Evolutionary conservation across 2,888 invertebrate genomes (phyloP).

Genomic region (Galeruca laticollis): DNA sequence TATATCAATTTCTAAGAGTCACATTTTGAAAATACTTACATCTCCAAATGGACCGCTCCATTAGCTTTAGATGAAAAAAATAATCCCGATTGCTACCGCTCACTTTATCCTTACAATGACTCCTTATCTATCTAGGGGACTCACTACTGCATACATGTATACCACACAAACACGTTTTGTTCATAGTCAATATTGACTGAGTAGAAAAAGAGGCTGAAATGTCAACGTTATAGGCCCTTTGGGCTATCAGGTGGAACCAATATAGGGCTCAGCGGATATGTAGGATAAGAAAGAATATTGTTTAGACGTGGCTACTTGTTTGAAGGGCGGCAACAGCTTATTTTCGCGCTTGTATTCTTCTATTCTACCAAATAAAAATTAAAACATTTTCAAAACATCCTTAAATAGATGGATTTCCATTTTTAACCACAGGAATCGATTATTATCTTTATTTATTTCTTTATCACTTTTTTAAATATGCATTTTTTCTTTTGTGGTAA

Average conservation of each 20-base stretch:
- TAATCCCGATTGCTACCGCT: slow-evolving; percentile 7
- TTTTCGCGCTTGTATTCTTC: too few species aligned
- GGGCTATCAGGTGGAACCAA: slow-evolving; percentile 49
- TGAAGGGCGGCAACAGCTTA: neutral
- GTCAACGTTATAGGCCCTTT: slow-evolving; percentile 50
- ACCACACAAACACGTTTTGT: slow-evolving; percentile 17
- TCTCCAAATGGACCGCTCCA: neutral
- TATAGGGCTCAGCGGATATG: slow-evolving; percentile 34
- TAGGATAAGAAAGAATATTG: slow-evolving; percentile 16
- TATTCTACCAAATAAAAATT: too few species aligned
- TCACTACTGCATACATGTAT: slow-evolving; percentile 10
- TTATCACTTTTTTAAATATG: too few species aligned
- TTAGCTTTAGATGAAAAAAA: slow-evolving; percentile 1
- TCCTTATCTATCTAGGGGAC: too few species aligned
- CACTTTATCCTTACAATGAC: slow-evolving; percentile 11
- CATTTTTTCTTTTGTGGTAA: too few species aligned
- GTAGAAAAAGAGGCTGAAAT: slow-evolving; percentile 45
- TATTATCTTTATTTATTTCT: too few species aligned
- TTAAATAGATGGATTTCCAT: too few species aligned
- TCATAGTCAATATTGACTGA: slow-evolving; percentile 52
- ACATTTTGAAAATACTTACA: neutral
- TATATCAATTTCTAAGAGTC: too few species aligned
- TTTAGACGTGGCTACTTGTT: slow-evolving; percentile 16
- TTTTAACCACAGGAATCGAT: too few species aligned
- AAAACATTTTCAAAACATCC: too few species aligned